A percentile compares a stretch with the other conserved stretches of the same genome.
These are phyloP conservation scores for Acleris literana DNA, from an alignment of 2,888 invertebrate species.

Conservation along the genomic window DNA sequence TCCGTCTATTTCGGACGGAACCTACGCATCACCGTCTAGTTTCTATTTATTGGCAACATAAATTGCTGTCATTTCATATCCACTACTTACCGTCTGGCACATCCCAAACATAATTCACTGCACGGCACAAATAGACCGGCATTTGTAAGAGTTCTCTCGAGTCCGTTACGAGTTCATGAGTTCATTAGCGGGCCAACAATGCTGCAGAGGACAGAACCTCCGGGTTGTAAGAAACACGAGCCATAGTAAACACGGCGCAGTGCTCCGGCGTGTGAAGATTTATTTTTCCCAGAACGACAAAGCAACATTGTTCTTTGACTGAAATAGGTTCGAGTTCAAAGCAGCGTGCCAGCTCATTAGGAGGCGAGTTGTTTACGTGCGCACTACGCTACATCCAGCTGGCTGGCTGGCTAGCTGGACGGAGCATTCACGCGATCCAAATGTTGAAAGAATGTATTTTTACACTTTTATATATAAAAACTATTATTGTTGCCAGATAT, in stretches of 20 bases:
- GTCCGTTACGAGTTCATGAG: slow-evolving; percentile 27
- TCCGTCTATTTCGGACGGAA: slow-evolving; percentile 61
- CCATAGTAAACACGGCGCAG: slow-evolving; percentile 66
- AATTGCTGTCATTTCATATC: slow-evolving; percentile 60
- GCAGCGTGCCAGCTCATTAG: slow-evolving; percentile 66
- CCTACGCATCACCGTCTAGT: slow-evolving; percentile 67
- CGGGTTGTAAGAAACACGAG: slow-evolving; percentile 56
- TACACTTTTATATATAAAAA: slow-evolving; percentile 14
- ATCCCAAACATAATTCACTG: slow-evolving; percentile 40
- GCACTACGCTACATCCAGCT: slow-evolving; percentile 47
- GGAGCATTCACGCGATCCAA: neutral
- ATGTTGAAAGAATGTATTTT: slow-evolving; percentile 2
- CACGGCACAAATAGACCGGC: slow-evolving; percentile 20
- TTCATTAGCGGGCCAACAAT: slow-evolving; percentile 32
- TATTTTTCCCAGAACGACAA: slow-evolving; percentile 72
- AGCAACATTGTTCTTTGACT: slow-evolving; percentile 69
- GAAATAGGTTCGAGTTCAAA: slow-evolving; percentile 72
- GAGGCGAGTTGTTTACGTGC: slow-evolving; percentile 52
- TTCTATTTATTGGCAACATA: slow-evolving; percentile 67
- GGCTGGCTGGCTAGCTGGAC: neutral
- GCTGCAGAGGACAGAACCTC: slow-evolving; percentile 45
- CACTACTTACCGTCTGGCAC: slow-evolving; percentile 56
- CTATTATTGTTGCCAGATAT: slow-evolving; percentile 15
- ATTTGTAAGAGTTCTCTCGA: slow-evolving; percentile 22
- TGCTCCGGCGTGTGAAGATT: slow-evolving; percentile 61